These are phyloP conservation scores for Leptinotarsa undecemlineata DNA, from an alignment of 1,140 invertebrate species.

Conservation along the genomic window DNA sequence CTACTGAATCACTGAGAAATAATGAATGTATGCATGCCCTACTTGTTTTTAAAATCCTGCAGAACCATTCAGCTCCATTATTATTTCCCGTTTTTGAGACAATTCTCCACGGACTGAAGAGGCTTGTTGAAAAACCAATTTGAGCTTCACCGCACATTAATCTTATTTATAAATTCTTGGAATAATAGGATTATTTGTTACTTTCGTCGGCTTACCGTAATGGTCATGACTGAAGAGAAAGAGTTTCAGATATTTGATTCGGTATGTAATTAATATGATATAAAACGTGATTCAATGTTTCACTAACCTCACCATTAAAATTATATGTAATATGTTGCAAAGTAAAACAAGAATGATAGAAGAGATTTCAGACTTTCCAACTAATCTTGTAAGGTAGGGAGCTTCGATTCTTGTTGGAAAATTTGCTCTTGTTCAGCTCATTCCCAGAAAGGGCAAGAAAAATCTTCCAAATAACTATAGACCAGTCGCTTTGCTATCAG, in stretches of 20 bases:
- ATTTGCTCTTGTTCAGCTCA: too few species aligned
- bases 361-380: too few species aligned
- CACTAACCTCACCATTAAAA: neutral
- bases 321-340: too few species aligned
- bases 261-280: neutral
- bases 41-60: slow-evolving; percentile 3
- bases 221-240: neutral
- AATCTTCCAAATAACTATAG: too few species aligned
- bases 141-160: slow-evolving; percentile 7
- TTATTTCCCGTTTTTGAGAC: slow-evolving; percentile 8
- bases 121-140: slow-evolving; percentile 3
- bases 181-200: slow-evolving; percentile 7
- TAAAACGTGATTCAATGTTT: neutral
- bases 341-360: too few species aligned
- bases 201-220: neutral
- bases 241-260: neutral
- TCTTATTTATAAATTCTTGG: slow-evolving; percentile 6
- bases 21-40: slow-evolving; percentile 7
- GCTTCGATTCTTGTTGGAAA: too few species aligned
- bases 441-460: too few species aligned
- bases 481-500: too few species aligned
- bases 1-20: neutral
- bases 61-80: neutral
- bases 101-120: neutral
- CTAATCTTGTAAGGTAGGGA: too few species aligned